Percentiles rank a stretch among this genome's conserved stretches.
phyloP scores from a whole-genome alignment of 2,113 vertebrate species.

The Plectropomus leopardus region DNA sequence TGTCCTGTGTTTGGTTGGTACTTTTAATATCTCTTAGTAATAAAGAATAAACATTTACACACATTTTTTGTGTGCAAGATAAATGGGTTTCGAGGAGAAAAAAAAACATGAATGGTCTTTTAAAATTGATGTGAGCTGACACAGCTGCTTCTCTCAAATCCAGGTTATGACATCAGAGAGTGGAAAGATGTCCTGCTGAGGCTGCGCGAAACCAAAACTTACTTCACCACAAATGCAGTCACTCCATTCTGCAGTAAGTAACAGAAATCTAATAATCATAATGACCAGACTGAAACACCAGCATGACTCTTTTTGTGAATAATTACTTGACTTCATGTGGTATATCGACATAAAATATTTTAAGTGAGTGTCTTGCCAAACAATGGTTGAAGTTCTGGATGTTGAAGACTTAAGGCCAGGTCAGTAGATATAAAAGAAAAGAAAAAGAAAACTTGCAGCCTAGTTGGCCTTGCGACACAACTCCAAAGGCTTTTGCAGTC shows the following conservation, averaged over 20 bases:
- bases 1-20: conserved; percentile 92
- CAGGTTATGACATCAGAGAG: conserved; percentile 76
- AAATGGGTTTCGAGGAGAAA: neutral
- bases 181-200: conserved; percentile 75
- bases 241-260: conserved; percentile 84
- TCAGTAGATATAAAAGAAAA: neutral
- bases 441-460: neutral
- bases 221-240: conserved; percentile 76
- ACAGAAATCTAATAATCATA: neutral
- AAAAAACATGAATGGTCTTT: neutral
- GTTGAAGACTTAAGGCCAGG: neutral
- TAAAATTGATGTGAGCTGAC: neutral
- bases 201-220: conserved; percentile 56
- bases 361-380: no score
- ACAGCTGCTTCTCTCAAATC: conserved; percentile 18
- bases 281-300: neutral
- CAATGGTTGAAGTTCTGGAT: neutral
- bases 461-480: no score
- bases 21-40: neutral
- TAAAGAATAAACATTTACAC: neutral
- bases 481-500: no score
- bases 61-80: neutral
- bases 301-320: no score
- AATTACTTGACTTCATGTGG: neutral
- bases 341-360: neutral